phyloP scores from a whole-genome alignment of 2,113 vertebrate genomes.

The Phaetusa simplex region DNA sequence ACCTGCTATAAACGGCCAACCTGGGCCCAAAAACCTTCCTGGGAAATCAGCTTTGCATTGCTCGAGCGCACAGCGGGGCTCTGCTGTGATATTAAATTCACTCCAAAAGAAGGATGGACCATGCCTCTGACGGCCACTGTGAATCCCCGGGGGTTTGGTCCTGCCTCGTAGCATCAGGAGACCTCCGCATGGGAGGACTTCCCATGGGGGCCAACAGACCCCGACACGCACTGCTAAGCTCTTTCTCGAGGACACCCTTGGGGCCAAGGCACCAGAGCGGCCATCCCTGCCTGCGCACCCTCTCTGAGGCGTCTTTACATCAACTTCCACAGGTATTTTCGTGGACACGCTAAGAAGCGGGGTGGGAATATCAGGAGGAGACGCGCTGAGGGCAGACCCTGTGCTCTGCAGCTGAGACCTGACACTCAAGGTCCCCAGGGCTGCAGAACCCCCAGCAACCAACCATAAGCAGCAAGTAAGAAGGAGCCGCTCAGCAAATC shows the following conservation, averaged over 20 bases:
- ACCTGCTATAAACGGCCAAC: not conserved
- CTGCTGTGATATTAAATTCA: no score
- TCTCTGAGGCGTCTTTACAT: not conserved
- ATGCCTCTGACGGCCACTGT: not conserved
- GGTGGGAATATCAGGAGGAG: not conserved
- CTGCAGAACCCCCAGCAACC: not conserved
- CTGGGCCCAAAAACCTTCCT: not conserved
- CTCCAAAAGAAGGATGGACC: rapidly evolving
- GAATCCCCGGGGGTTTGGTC: rapidly evolving
- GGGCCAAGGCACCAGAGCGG: not conserved
- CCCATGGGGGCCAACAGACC: not conserved
- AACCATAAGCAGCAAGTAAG: not conserved
- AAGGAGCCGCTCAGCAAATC: not conserved
- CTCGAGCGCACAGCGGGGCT: not conserved
- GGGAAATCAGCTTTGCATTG: no score
- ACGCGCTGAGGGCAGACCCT: not conserved
- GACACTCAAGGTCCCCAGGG: no score
- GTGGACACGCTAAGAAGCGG: not conserved
- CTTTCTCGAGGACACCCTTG: not conserved
- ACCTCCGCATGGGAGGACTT: not conserved
- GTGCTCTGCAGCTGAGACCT: rapidly evolving
- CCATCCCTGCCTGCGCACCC: not conserved
- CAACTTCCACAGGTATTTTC: rapidly evolving
- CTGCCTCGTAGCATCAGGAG: no score
- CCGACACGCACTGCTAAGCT: rapidly evolving